These are phyloP conservation scores for Micropterix aruncella DNA, from an alignment of 2,888 invertebrate species.

Conservation along the genomic window DNA sequence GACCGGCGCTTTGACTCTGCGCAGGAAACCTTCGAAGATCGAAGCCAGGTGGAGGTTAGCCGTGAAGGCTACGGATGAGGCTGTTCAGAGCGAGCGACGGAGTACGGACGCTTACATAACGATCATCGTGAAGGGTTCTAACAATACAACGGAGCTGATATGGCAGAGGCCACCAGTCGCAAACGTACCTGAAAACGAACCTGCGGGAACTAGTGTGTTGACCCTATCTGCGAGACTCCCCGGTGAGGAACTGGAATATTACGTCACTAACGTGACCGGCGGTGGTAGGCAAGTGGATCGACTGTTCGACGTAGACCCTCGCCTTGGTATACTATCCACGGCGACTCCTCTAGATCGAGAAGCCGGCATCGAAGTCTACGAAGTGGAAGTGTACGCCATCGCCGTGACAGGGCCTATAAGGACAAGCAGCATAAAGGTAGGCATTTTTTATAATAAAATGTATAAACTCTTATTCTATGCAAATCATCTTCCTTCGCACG, in stretches of 20 bases:
- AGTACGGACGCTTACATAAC: slow-evolving; percentile 80
- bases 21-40: slow-evolving; percentile 40
- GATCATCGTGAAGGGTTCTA: slow-evolving; percentile 54
- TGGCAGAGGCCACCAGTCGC: slow-evolving; percentile 56
- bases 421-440: slow-evolving; percentile 76
- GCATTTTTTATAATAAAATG: no score
- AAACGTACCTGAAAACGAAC: slow-evolving; percentile 80
- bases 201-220: slow-evolving; percentile 71
- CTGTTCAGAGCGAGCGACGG: slow-evolving; percentile 75
- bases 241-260: slow-evolving; percentile 67
- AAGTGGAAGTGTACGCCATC: slow-evolving; percentile 76
- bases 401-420: slow-evolving; percentile 56
- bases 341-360: slow-evolving; percentile 74
- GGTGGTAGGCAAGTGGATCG: slow-evolving; percentile 68
- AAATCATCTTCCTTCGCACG: no score
- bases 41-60: slow-evolving; percentile 71
- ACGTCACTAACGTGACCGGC: slow-evolving; percentile 75
- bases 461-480: no score
- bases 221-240: slow-evolving; percentile 61
- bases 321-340: slow-evolving; percentile 76
- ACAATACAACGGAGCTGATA: slow-evolving; percentile 37
- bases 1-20: slow-evolving; percentile 58
- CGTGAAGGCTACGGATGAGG: slow-evolving; percentile 83
- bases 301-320: slow-evolving; percentile 82
- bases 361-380: slow-evolving; percentile 66